Evolutionary conservation across 2,888 invertebrate genomes (phyloP).

Genomic region (Macrophya annulata): DNA sequence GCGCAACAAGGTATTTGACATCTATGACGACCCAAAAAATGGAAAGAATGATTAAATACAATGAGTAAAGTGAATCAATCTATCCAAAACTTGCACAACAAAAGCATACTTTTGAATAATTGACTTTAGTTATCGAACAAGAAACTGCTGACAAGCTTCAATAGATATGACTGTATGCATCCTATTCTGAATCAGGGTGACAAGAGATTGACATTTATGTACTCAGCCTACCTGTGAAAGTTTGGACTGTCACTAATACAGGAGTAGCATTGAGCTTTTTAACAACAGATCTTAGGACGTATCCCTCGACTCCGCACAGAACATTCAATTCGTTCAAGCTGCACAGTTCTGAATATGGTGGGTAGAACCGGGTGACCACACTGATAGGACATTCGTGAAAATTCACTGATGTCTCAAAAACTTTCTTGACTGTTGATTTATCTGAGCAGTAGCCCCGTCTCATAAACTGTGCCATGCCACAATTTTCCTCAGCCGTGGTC

Average conservation of each 20-base stretch:
- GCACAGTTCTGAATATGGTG: background rate
- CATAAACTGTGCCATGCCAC: background rate
- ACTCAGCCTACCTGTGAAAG: background rate
- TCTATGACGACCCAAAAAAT: background rate
- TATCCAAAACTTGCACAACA: background rate
- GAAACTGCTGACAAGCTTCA: background rate
- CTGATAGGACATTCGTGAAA: conserved; percentile 19
- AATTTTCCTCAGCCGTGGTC: background rate
- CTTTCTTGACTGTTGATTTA: background rate
- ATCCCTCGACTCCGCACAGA: conserved; percentile 18
- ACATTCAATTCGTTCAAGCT: background rate
- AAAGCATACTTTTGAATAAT: background rate
- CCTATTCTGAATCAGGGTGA: background rate
- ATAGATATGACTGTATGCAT: background rate
- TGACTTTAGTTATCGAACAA: background rate
- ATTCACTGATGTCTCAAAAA: background rate
- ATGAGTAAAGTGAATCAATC: background rate
- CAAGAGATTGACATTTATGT: background rate
- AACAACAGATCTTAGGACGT: background rate
- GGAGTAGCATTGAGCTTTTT: conserved; percentile 16
- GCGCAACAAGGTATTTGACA: conserved; percentile 1
- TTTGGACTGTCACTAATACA: background rate
- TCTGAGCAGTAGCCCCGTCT: conserved; percentile 9
- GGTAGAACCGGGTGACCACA: background rate
- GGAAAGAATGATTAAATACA: background rate